Base-by-base conservation (phyloP, 2,797 vertebrate species). In the Labeo calbasu region DNA sequence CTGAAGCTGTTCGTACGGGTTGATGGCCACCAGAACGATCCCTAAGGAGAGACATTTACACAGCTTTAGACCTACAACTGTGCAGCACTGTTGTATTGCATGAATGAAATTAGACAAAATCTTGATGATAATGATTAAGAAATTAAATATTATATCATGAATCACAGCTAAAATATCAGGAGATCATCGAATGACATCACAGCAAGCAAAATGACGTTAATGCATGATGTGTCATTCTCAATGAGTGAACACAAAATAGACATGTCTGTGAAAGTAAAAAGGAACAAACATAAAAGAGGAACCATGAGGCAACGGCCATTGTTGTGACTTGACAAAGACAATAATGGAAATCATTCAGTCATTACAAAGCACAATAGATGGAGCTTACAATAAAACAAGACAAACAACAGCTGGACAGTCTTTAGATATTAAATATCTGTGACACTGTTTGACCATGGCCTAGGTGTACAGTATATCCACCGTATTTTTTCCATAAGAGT, bases 11-110 rank as follows among this genome's bases (percentile, higher is more conserved):
- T 98, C 96, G 0, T 99, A 99, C 0, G 98, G 98, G 86, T 99
- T 99, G 87, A 99, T 98, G 91, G 98, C 97, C 88, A 99, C 98
- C 72, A 99, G 95, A 10, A 99, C 98, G 0, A 99, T 98, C 25
- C 98, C 98, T 99, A 85, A 66, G 53, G 10, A 75, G 14, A 75
- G 32, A 75, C 55, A 21, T 55, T 51, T 8, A 36, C 6, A 66
- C 12, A 59, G 13, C 11, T 72, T 72, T 48, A 71, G 2, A 63
- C 5, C 61, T 79, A 79, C 43, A 78, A 9, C 43, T 48, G 8
- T 40, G 51, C 19, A n/a, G 5, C 19, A 76, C 17, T 57, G 32
- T 9, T 59, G 13, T 21, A 55, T n/a, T 2, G 1, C 72, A 75
- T n/a, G 2, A n/a, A 40, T 28, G 19, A 70, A 61, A 53, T 63